These are phyloP conservation scores for Martes martes DNA, from an alignment of 2,113 vertebrate species.

Conservation along the genomic window DNA sequence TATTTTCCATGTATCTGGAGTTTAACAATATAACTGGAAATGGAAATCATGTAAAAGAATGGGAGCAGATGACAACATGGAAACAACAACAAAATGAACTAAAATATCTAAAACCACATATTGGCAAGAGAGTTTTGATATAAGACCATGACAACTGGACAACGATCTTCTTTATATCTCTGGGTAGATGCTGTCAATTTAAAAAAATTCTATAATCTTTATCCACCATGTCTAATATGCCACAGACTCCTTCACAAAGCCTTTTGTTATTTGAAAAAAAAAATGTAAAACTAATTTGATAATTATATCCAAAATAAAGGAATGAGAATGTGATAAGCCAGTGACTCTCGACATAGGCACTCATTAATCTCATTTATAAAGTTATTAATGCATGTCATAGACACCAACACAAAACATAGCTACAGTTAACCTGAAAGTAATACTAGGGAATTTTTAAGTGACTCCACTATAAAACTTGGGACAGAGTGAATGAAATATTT, in stretches of 20 bases:
- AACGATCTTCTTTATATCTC: not conserved
- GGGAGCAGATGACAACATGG: slow-evolving; percentile 15
- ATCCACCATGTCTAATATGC: not conserved
- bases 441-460: not conserved
- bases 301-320: slow-evolving; percentile 23
- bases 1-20: not conserved
- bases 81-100: slow-evolving; percentile 34
- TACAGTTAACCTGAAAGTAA: not conserved
- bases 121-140: not conserved
- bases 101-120: not conserved
- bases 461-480: not conserved
- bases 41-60: slow-evolving; percentile 40
- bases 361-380: not conserved
- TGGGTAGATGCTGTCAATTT: not conserved
- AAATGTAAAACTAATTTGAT: not conserved
- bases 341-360: not conserved
- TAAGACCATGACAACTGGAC: not conserved
- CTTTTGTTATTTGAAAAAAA: not conserved
- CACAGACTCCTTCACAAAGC: not conserved
- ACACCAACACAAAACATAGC: not conserved
- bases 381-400: not conserved
- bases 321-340: not conserved
- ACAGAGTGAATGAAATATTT: not conserved
- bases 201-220: too few species aligned
- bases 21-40: slow-evolving; percentile 60